Conservation (phyloP, 2,113 vertebrate genomes). For the Climacteris rufus region DNA sequence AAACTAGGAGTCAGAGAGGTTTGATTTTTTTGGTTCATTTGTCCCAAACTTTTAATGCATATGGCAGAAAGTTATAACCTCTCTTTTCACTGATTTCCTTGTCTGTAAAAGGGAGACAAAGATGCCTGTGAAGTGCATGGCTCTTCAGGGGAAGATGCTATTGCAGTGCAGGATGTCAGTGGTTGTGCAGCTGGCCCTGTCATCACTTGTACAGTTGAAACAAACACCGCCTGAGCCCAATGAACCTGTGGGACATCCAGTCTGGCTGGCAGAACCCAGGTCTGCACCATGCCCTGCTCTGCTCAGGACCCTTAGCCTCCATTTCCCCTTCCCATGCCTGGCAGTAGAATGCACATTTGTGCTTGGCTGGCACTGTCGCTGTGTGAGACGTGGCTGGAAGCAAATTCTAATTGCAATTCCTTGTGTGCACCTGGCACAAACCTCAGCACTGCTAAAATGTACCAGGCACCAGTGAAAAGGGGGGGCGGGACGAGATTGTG, state of each 20-base stretch:
- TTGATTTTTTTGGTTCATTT: neutral
- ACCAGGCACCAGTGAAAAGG: neutral
- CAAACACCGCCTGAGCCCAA: neutral
- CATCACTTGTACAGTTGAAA: neutral
- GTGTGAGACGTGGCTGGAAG: neutral
- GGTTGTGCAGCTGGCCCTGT: neutral
- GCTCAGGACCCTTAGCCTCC: neutral
- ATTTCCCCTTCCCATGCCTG: neutral
- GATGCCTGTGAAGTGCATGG: neutral
- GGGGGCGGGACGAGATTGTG: neutral
- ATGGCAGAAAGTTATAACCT: neutral
- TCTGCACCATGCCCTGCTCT: accelerated
- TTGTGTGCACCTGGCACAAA: neutral
- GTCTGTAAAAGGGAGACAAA: neutral
- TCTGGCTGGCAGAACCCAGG: neutral
- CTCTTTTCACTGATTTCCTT: neutral
- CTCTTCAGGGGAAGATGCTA: neutral
- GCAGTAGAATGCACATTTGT: neutral
- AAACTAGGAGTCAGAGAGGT: neutral
- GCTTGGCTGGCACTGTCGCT: neutral
- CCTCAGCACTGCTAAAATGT: neutral
- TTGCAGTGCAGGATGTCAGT: neutral
- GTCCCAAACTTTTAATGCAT: neutral
- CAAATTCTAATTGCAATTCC: neutral
- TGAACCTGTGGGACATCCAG: neutral